Evolutionary conservation across 2,113 vertebrate species (phyloP).

Genomic region (Upupa epops): DNA sequence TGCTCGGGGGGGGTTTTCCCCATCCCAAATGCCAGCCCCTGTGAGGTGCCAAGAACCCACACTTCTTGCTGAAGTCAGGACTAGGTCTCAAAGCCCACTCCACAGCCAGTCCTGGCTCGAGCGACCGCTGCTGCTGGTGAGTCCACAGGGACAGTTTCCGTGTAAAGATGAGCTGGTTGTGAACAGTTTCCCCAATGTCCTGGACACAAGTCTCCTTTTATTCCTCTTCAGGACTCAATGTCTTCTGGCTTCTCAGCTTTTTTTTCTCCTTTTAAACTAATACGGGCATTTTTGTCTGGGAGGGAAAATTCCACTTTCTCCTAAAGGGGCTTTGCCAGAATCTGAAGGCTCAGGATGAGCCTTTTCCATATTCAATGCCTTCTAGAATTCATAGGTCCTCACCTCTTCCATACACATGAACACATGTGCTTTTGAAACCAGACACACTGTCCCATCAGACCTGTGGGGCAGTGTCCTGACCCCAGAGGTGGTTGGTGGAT

Average conservation of each 20-base stretch:
- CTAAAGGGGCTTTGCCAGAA: constrained; percentile 4
- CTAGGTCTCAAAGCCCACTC: not conserved
- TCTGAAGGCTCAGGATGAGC: not conserved
- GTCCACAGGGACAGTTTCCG: not conserved
- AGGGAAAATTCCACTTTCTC: constrained; percentile 40
- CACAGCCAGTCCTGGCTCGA: not conserved
- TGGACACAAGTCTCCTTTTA: constrained; percentile 2
- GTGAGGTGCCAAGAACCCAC: not conserved
- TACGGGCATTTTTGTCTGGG: not conserved
- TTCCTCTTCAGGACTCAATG: not conserved
- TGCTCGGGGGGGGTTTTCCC: constrained; percentile 4
- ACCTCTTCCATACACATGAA: not conserved
- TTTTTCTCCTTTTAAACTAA: not conserved
- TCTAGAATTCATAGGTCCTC: not conserved
- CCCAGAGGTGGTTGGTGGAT: too few species aligned
- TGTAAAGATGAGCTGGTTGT: not conserved
- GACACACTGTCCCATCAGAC: too few species aligned
- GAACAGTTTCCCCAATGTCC: constrained; percentile 18
- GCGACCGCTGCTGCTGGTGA: not conserved
- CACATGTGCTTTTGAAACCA: too few species aligned
- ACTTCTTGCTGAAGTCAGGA: not conserved
- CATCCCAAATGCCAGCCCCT: not conserved
- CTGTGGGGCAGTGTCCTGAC: too few species aligned
- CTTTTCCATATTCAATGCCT: not conserved
- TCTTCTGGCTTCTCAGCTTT: not conserved